phyloP scores from a whole-genome alignment of 2,113 vertebrate species.

The Cyphomyrus plagiostoma region DNA sequence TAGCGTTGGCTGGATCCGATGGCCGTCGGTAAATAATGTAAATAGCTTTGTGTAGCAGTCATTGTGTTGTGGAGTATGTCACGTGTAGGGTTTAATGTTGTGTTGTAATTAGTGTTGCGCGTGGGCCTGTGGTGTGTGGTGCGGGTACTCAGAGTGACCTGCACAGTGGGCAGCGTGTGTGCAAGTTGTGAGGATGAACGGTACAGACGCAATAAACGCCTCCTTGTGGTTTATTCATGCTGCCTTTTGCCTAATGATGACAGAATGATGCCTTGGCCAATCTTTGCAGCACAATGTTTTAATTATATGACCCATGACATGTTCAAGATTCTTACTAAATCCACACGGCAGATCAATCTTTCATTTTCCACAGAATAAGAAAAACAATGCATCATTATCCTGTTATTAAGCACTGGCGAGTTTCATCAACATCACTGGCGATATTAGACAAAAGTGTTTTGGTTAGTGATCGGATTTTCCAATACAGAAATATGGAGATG shows the following conservation, averaged over 20 bases:
- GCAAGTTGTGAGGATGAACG: neutral
- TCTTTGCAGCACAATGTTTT: neutral
- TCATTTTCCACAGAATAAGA: neutral
- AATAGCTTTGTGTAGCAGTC: neutral
- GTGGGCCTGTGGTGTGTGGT: neutral
- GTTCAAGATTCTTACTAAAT: neutral
- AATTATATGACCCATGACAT: neutral
- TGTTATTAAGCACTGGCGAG: no score
- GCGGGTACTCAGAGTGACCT: neutral
- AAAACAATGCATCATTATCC: no score
- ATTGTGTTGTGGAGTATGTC: neutral
- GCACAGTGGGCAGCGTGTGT: neutral
- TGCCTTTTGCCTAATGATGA: neutral
- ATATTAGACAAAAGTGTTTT: no score
- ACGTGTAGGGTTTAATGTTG: neutral
- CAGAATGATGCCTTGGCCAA: neutral
- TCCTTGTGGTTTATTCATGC: neutral
- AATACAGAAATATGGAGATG: no score
- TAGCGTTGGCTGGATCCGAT: neutral
- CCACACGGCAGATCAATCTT: neutral
- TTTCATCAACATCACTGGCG: no score
- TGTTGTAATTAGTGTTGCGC: neutral
- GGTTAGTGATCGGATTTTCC: no score
- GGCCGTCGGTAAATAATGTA: neutral
- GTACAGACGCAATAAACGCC: neutral